These are phyloP conservation scores for Abrostola triplasia DNA, from an alignment of 2,888 invertebrate species.

Conservation along the genomic window DNA sequence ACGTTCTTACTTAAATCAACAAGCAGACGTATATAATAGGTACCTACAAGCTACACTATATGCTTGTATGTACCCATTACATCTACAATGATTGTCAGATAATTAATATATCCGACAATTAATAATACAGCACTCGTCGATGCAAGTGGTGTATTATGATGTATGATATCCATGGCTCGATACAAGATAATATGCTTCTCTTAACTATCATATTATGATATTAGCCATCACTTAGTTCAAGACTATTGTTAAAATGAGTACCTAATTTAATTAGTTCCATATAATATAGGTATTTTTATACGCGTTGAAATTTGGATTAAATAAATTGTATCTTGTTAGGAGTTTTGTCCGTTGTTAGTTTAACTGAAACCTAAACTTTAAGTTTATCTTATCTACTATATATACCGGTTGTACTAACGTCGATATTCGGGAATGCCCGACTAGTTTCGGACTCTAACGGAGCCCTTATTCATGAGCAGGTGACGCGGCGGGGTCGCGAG, in stretches of 20 bases:
- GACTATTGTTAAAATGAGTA: not conserved
- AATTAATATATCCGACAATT: constrained; percentile 35
- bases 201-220: constrained; percentile 17
- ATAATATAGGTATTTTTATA: too few species aligned
- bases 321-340: not conserved
- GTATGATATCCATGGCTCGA: constrained; percentile 35
- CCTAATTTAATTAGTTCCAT: constrained; percentile 23
- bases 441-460: too few species aligned
- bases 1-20: not conserved
- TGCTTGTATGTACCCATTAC: not conserved
- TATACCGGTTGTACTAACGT: too few species aligned
- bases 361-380: too few species aligned
- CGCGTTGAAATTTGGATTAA: not conserved
- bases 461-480: too few species aligned
- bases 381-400: too few species aligned
- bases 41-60: too few species aligned
- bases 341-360: too few species aligned
- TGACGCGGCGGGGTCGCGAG: too few species aligned
- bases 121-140: constrained; percentile 25
- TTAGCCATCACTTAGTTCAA: constrained; percentile 3
- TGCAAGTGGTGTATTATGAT: constrained; percentile 21
- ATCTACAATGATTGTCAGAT: constrained; percentile 17
- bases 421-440: too few species aligned
- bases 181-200: constrained; percentile 42
- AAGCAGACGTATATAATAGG: not conserved